Base-by-base conservation (phyloP, 2,797 vertebrate genomes). In the Emys orbicularis region DNA sequence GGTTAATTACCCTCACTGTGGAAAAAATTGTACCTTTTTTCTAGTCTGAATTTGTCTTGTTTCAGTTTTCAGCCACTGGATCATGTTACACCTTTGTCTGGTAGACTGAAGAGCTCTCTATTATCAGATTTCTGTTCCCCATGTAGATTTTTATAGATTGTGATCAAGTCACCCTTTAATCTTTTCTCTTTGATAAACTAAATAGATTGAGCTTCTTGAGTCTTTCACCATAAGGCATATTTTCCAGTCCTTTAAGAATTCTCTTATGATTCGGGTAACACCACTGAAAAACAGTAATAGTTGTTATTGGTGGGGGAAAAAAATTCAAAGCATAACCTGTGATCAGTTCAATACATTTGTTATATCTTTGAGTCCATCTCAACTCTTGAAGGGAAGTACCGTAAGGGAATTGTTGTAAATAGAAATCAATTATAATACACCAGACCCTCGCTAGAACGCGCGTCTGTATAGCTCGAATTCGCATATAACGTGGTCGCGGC, bases 1-100 rank as follows among this genome's bases (percentile, higher is more conserved):
- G 76, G 21, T 81, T 89, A 87, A 88, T 94, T 92, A 29, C 47
- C n/a, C 1, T 57, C 37, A 86, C 90, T 16, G 86, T 9, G 76
- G 12, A 79, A 74, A 74, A 47, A 76, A 16, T 21, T 86, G 91
- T 79, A 89, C 21, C 68, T 31, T 79, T 1, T 89, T 94, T 37
- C 31, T 90, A 34, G 72, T 57, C 21, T 82, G 77, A 87, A 79
- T 82, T 10, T 87, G 49, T 8, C 13, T 37, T 83, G 37, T 18
- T 83, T 81, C 74, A 80, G 3, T 91, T 90, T 52, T 3, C 57
- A 82, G 21, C 10, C 12, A 2, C 81, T 90, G 50, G 41, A 79
- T 74, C 59, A 27, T 87, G 1, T 76, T 81, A 41, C 31, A 18
- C 16, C 34, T 84, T 90, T 81, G 7, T 90, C 27, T 77, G 19